Base-by-base conservation (phyloP, 2,888 invertebrate species). In the Eupithecia pulchellata region DNA sequence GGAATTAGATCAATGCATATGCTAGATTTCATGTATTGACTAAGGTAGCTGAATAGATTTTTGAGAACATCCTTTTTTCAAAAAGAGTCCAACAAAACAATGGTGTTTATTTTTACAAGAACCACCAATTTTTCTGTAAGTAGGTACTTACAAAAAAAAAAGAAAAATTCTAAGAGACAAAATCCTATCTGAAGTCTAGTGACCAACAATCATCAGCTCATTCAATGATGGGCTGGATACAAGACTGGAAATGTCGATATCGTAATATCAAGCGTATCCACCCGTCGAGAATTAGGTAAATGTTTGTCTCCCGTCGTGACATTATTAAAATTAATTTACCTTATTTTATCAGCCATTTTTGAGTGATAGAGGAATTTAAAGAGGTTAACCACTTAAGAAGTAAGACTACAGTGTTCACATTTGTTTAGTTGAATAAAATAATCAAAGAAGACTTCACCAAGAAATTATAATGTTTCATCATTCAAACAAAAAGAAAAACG, bases 311-410 rank as follows among this genome's bases (percentile, higher is more conserved):
- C 9, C 42, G 42, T n/a, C n/a, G 42, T 11, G 3, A 20, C 25
- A 25, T 4, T 4, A 17, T 17, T 47, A 29, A 11, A 1, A 55
- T 55, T 13, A 27, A 75, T 79, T 77, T 83, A 92, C 92, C 87
- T 90, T 84, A 92, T 91, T 90, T 91, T 92, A 69, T 74, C 74
- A 61, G 72, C 71, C 74, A 76, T 75, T 68, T 64, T 71, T 30
- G 14, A 55, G 66, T 72, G 72, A 70, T 62, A 58, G 20, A 30
- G 4, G 4, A 32, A 32, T 55, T 60, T 11, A 61, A 62, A 64
- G 69, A 81, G 84, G 85, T 85, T 85, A 76, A 4, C 58, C 14
- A n/a, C 1, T 60, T 9, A 17, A 30, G 8, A 29, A 17, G 29
- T 17, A 13, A 14, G n/a, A 14, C 29, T 17, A 25, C 17, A 17